Percentiles rank a stretch among this genome's conserved stretches.
These are phyloP conservation scores for Periplaneta americana DNA, from an alignment of 1,140 invertebrate species.

Conservation along the genomic window DNA sequence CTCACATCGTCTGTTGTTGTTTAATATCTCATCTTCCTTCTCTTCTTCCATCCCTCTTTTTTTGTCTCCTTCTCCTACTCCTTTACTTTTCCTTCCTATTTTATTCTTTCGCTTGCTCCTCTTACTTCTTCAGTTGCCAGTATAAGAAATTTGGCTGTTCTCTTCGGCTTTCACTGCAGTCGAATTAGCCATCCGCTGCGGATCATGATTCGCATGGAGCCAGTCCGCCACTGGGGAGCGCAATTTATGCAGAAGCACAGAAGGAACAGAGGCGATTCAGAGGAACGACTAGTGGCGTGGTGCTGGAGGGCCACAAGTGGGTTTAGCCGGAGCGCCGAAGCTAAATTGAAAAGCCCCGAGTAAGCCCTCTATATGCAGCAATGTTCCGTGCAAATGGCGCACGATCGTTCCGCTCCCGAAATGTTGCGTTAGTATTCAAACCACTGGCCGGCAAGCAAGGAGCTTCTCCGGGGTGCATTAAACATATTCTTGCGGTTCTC, in stretches of 20 bases:
- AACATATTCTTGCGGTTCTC: not conserved
- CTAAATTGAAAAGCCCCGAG: not conserved
- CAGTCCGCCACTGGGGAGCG: not conserved
- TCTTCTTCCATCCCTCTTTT: no score
- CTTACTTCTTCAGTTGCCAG: no score
- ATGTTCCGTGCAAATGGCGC: not conserved
- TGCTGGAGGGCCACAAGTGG: not conserved
- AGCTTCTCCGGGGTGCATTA: not conserved
- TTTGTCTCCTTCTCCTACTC: no score
- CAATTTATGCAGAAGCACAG: not conserved
- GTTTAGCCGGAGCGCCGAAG: not conserved
- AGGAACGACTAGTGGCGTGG: not conserved
- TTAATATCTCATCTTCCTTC: no score
- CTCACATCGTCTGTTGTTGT: no score
- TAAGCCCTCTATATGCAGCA: not conserved
- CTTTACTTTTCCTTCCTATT: no score
- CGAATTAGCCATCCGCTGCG: no score
- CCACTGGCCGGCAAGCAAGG: not conserved
- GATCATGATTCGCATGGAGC: no score
- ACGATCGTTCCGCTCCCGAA: not conserved
- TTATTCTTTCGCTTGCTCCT: no score
- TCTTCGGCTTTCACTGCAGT: no score
- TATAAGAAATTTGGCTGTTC: no score
- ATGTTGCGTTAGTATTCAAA: not conserved
- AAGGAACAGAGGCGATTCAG: not conserved